phyloP scores from a whole-genome alignment of 2,797 vertebrate species.

The Sebastes minor region DNA sequence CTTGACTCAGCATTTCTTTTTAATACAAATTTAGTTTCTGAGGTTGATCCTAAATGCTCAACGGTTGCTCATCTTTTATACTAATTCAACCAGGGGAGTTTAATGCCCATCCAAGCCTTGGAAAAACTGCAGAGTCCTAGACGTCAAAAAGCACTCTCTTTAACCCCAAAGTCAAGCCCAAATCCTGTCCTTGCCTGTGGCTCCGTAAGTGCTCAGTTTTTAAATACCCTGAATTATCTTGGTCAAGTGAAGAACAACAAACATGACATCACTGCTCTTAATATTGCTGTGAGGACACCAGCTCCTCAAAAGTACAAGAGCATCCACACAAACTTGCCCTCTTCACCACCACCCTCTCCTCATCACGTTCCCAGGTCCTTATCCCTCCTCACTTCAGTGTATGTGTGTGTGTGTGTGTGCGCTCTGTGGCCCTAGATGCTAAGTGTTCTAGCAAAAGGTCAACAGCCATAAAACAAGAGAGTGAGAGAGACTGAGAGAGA shows the following conservation, averaged over 20 bases:
- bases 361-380: constrained; percentile 36
- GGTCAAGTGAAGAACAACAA: constrained; percentile 35
- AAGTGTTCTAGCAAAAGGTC: constrained; percentile 76
- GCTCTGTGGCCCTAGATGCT: constrained; percentile 50
- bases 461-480: constrained; percentile 70
- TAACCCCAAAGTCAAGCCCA: background rate
- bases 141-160: background rate
- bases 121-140: background rate
- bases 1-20: background rate
- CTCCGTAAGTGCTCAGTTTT: background rate
- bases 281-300: constrained; percentile 16
- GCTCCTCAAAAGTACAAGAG: constrained; percentile 39
- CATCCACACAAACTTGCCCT: constrained; percentile 4
- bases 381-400: constrained; percentile 3
- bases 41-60: background rate
- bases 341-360: constrained; percentile 20
- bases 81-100: background rate
- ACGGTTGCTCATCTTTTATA: background rate
- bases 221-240: constrained; percentile 8
- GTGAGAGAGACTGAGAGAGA: constrained; percentile 29
- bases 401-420: background rate
- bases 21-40: constrained; percentile 1
- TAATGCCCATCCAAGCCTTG: background rate
- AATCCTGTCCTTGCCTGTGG: background rate
- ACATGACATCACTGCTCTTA: constrained; percentile 6